Evolutionary conservation across 2,113 vertebrate genomes (phyloP).

Genomic region (Limnothrissa miodon): DNA sequence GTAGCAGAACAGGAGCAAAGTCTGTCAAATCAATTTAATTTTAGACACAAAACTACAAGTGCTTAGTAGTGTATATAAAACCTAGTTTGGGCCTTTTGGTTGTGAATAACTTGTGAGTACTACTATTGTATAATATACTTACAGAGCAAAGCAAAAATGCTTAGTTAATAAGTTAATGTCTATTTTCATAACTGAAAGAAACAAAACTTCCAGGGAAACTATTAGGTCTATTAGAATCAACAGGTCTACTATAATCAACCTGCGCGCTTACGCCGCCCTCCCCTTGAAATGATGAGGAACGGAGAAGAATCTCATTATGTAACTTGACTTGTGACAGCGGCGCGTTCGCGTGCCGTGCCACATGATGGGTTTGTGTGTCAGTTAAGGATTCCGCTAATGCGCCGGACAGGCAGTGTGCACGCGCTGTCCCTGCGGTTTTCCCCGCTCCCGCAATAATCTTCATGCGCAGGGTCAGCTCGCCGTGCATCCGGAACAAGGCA

Average conservation of each 20-base stretch:
- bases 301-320: conserved; percentile 36
- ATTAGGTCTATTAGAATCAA: background rate
- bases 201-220: background rate
- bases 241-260: background rate
- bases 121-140: too few relatives aligned
- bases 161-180: too few relatives aligned
- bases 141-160: too few relatives aligned
- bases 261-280: background rate
- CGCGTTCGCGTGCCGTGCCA: conserved; percentile 9
- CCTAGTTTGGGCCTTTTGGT: too few relatives aligned
- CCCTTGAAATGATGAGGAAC: background rate
- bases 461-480: background rate
- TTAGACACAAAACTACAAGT: too few relatives aligned
- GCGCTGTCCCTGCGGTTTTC: background rate
- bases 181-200: too few relatives aligned
- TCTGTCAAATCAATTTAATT: too few relatives aligned
- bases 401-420: conserved; percentile 19
- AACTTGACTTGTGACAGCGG: conserved; percentile 29
- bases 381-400: conserved; percentile 43
- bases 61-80: too few relatives aligned
- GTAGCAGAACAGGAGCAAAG: too few relatives aligned
- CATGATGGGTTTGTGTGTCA: conserved; percentile 40
- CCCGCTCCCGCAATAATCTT: background rate
- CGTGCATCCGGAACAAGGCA: background rate
- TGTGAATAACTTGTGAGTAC: too few relatives aligned